Conservation (phyloP, 2,888 invertebrate genomes). For the Macrophya annulata region DNA sequence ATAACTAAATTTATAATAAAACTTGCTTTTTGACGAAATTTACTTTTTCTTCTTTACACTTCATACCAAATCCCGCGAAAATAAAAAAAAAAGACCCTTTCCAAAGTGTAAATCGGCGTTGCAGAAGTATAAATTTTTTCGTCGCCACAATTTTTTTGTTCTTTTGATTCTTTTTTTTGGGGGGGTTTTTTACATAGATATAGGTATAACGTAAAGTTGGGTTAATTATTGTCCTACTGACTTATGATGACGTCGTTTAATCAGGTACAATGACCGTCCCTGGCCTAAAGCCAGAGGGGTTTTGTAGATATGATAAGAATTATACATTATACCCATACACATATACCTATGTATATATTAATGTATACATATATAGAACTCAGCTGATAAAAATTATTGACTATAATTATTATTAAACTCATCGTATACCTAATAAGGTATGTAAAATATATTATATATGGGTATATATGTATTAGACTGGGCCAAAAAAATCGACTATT, state of each 20-base stretch:
- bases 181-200: too few species aligned
- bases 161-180: not conserved
- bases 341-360: too few species aligned
- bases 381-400: not conserved
- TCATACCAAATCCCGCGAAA: too few species aligned
- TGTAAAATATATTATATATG: not conserved
- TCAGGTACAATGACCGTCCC: not conserved
- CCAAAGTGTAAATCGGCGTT: too few species aligned
- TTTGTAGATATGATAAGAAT: not conserved
- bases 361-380: not conserved
- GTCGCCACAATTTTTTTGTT: not conserved
- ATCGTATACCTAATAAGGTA: not conserved
- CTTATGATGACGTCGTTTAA: constrained; percentile 4
- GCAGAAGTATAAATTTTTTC: too few species aligned
- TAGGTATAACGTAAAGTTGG: not conserved
- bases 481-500: too few species aligned
- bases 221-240: not conserved
- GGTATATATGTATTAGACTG: too few species aligned
- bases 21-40: too few species aligned
- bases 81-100: too few species aligned
- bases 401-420: not conserved
- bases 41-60: too few species aligned
- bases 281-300: not conserved
- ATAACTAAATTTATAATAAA: too few species aligned
- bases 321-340: too few species aligned